Evolutionary conservation across 2,888 invertebrate genomes (phyloP).

Genomic region (Napeogenes inachia): DNA sequence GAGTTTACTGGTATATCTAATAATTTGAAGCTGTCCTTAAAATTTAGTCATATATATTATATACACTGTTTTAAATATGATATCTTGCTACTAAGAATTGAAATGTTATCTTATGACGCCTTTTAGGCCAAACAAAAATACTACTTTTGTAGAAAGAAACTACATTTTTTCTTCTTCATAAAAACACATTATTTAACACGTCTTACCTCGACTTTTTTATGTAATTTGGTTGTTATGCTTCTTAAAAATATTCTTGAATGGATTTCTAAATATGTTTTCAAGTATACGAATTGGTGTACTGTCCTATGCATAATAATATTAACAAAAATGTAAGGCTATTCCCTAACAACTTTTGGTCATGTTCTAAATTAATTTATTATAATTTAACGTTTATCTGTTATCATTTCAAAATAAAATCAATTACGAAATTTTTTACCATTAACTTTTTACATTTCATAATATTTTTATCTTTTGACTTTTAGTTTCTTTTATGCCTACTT

Average conservation of each 20-base stretch:
- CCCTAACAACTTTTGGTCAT: no score
- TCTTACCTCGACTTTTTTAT: conserved; percentile 22
- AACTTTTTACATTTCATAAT: no score
- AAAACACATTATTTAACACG: background rate
- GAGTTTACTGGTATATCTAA: conserved; percentile 82
- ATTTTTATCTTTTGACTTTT: no score
- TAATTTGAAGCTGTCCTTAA: conserved; percentile 81
- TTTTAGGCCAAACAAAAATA: no score
- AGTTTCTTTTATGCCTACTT: no score
- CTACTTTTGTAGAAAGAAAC: no score
- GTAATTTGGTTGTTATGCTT: conserved; percentile 20
- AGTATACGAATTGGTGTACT: conserved; percentile 12
- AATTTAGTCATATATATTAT: background rate
- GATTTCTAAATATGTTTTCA: conserved; percentile 14
- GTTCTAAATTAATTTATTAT: no score
- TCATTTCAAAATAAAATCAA: no score
- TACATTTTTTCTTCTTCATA: background rate
- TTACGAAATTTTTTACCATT: no score
- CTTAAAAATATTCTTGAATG: conserved; percentile 11
- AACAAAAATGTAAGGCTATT: conserved; percentile 15
- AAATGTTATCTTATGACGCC: no score
- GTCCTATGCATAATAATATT: conserved; percentile 22
- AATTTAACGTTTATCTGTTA: no score
- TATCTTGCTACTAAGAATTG: no score
- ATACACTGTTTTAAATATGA: background rate